phyloP scores from a whole-genome alignment of 2,888 invertebrate species.

The Cheilosia impressa region DNA sequence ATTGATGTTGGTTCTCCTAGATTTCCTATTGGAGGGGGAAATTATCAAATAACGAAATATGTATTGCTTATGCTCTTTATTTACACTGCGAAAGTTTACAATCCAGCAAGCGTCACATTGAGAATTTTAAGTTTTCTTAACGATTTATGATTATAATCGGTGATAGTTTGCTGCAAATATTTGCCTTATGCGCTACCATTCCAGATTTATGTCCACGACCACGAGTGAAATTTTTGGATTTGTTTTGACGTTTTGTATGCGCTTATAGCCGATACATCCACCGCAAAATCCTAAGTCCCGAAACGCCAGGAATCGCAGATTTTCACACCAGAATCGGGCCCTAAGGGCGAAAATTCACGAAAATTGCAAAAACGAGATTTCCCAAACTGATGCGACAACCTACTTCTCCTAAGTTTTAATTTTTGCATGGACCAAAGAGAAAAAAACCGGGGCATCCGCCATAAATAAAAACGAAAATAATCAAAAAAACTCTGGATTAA shows the following conservation, averaged over 20 bases:
- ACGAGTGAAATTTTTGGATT: constrained; percentile 52
- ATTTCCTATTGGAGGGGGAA: constrained; percentile 4
- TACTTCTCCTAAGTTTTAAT: too few relatives aligned
- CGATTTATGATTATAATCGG: not conserved
- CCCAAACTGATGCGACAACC: too few relatives aligned
- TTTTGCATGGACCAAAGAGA: too few relatives aligned
- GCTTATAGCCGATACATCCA: too few relatives aligned
- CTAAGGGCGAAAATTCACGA: too few relatives aligned
- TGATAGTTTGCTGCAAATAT: constrained; percentile 13
- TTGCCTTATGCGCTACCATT: constrained; percentile 36
- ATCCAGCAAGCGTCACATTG: constrained; percentile 19
- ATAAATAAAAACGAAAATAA: too few relatives aligned
- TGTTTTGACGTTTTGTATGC: constrained; percentile 65
- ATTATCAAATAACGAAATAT: not conserved
- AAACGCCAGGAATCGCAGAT: too few relatives aligned
- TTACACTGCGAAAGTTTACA: constrained; percentile 4
- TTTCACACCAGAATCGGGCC: too few relatives aligned
- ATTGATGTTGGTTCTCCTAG: not conserved
- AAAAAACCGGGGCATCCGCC: too few relatives aligned
- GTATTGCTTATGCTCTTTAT: not conserved
- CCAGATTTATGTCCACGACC: constrained; percentile 4
- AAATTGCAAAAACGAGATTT: too few relatives aligned
- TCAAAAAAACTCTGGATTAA: too few relatives aligned
- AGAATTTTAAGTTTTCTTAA: not conserved
- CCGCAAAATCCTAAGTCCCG: too few relatives aligned